phyloP scores from a whole-genome alignment of 2,888 invertebrate genomes.

The Protonemura montana region DNA sequence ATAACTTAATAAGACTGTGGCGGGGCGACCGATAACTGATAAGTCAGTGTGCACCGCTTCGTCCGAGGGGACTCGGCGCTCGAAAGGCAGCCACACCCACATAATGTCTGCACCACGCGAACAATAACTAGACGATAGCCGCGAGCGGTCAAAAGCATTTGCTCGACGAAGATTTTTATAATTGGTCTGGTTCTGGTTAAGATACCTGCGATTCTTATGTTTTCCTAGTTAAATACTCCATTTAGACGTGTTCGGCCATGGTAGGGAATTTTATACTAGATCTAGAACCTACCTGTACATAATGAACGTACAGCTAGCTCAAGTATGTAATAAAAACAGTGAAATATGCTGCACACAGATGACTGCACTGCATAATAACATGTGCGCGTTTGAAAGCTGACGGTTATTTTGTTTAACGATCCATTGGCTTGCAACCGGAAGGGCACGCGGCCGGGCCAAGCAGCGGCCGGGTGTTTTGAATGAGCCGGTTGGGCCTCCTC shows the following conservation, averaged over 20 bases:
- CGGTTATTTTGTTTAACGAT: constrained; percentile 7
- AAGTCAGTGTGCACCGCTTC: no score
- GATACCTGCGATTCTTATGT: background rate
- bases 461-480: background rate
- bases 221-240: background rate
- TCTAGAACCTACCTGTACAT: background rate
- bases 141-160: background rate
- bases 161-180: background rate
- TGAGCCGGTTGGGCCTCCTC: background rate
- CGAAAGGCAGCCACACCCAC: background rate
- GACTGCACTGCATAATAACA: background rate
- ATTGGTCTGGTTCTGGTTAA: background rate
- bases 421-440: background rate
- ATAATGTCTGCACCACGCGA: background rate
- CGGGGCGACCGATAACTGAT: no score
- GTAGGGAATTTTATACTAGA: background rate
- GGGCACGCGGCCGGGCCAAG: background rate
- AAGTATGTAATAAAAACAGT: background rate
- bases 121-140: background rate
- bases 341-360: background rate
- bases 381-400: background rate
- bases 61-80: background rate
- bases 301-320: background rate
- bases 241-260: background rate
- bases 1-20: background rate